Evolutionary conservation across 1,140 invertebrate genomes (phyloP), one percentile per base, ranked within the genome.

Genomic region (Chrysoperla carnea): DNA sequence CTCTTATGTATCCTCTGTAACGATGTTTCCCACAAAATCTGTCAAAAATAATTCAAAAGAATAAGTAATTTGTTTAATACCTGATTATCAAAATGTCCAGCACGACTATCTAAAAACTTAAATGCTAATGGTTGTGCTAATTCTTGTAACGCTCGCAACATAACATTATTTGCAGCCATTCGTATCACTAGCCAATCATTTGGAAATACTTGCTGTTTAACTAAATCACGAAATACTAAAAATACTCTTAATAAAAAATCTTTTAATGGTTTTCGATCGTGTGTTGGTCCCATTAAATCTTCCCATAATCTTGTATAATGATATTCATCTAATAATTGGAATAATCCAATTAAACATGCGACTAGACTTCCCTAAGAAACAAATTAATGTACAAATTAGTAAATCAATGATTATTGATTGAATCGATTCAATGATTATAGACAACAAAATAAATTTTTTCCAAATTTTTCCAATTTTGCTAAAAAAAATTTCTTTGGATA

Each of bases 171-270:
- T 40, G 86, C 81, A 36, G 89, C 76, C 68, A 95, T 81, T 55
- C 86, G 78, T 61, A 98, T 86, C 8, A 93, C 80, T 39, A 91
- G 68, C 94, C 94, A 99, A 57, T 96, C 91, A 0, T 72, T 63
- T 4, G 88, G 81, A 54, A 91, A 97, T 0, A 95, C 82, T 48
- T 84, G 78, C 57, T 84, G 70, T 48, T 76, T 70, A 11, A 93
- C 76, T 4, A 96, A 68, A 57, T 88, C 80, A 15, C 80, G 72
- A 48, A 96, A 83, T 0, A 96, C 84, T 8, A 90, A 65, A 51
- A 97, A 82, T 5, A 89, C 80, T 48, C 89, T 73, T 52, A 91
- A 76, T 0, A 97, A 67, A 55, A 96, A 91, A 52, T 96, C 90
- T 57, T 91, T 88, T 0, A 92, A 62, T 1, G 78, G 75, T 50